Conservation (phyloP, 1,140 invertebrate genomes). For the Gryllus bimaculatus region DNA sequence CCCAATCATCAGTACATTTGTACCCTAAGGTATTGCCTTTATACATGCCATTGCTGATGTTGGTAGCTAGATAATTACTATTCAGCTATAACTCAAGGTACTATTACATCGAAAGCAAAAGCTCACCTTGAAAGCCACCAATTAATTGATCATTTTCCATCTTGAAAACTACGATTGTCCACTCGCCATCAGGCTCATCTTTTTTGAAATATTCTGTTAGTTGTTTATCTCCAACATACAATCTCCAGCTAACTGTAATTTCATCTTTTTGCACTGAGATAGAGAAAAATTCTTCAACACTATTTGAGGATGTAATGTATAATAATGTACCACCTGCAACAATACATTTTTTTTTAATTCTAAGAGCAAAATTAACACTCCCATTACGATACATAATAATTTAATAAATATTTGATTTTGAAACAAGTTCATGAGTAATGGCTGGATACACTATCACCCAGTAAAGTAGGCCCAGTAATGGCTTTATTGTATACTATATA, state of each 20-base stretch:
- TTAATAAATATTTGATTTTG: too few species aligned
- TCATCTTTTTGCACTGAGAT: slow-evolving; percentile 59
- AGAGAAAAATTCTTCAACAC: slow-evolving; percentile 44
- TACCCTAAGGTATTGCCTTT: too few species aligned
- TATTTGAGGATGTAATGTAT: slow-evolving; percentile 32
- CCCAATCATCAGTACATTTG: not conserved
- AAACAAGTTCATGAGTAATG: too few species aligned
- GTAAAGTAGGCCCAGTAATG: too few species aligned
- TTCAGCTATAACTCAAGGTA: too few species aligned
- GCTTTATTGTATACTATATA: too few species aligned
- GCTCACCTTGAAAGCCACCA: not conserved
- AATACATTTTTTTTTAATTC: not conserved
- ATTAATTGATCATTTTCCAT: slow-evolving; percentile 23
- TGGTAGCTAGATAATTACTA: too few species aligned
- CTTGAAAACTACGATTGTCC: slow-evolving; percentile 47
- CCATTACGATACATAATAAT: too few species aligned
- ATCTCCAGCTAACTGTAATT: slow-evolving; percentile 35
- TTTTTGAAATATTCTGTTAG: slow-evolving; percentile 41
- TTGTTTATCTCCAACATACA: slow-evolving; percentile 14
- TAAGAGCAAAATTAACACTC: too few species aligned
- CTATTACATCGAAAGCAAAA: too few species aligned
- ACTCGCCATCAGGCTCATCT: slow-evolving; percentile 49
- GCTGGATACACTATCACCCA: too few species aligned
- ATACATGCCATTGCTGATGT: too few species aligned
- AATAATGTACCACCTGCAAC: slow-evolving; percentile 56